Evolutionary conservation across 2,113 vertebrate genomes (phyloP), one percentile per base, ranked within the genome.

Genomic region (Anolis sagrei): DNA sequence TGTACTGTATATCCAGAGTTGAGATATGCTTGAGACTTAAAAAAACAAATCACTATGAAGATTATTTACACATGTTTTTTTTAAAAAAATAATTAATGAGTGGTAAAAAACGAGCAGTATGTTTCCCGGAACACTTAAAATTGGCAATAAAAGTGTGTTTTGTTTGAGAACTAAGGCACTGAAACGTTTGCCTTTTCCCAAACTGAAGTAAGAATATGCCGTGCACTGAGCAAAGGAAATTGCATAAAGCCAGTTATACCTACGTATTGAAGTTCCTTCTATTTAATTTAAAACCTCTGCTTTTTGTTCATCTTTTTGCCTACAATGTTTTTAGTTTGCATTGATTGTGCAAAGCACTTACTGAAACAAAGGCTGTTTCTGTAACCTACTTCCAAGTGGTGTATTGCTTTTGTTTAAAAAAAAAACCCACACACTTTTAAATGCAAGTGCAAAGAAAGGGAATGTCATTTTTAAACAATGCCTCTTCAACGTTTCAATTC

Each of bases 301-400:
- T 95, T 93, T 93, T 86, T 84, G 87, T 93, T 88, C 91, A 64
- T 90, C 11, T 93, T 93, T 44, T 87, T 70, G 84, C 54, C 92
- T 91, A 64, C 80, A 25, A 72, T 90, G 25, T 79, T 89, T 93
- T 54, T 92, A 87, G 88, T 95, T 95, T 92, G 72, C 94, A 73
- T 93, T 93, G 10, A 29, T 93, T 94, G 93, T 93, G 87, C 89
- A 94, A 91, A 91, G 91, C 91, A 93, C 93, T 85, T 88, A 94
- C 90, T 85, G 82, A 92, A 90, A 86, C 80, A 64, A 13, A 91
- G 86, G 73, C 91, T 91, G 85, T 82, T 88, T 84, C 88, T 0
- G 1, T 83, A 91, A 91, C 23, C 90, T 88, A 91, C 90, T 70
- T 87, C 90, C 89, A 92, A 90, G 92, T 92, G 91, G 92, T 89